These are phyloP conservation scores for Chiloscyllium plagiosum DNA, from an alignment of 2,113 vertebrate species.

Conservation along the genomic window DNA sequence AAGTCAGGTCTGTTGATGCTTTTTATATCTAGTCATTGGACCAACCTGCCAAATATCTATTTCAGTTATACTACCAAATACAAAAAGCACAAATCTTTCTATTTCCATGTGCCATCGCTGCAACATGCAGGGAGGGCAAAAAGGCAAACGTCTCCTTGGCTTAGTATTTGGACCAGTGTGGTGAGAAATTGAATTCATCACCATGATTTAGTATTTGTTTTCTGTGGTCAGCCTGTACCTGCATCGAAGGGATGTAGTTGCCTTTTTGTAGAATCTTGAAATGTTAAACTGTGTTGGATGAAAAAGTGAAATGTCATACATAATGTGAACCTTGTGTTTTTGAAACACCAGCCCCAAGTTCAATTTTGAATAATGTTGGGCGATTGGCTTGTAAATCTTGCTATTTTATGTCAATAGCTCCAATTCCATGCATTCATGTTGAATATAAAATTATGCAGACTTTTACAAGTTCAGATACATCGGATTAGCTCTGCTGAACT, in stretches of 20 bases:
- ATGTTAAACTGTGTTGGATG: neutral
- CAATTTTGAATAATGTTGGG: neutral
- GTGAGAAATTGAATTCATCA: neutral
- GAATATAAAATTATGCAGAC: neutral
- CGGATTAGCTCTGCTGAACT: neutral
- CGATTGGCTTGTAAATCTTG: neutral
- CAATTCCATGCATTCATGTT: neutral
- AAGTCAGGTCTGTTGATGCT: neutral
- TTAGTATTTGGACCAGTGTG: neutral
- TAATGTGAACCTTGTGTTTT: neutral
- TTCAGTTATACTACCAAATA: neutral
- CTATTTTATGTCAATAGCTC: neutral
- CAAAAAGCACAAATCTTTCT: neutral
- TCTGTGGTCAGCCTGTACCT: neutral
- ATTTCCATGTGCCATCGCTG: neutral
- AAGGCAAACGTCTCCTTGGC: neutral
- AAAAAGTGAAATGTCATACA: neutral
- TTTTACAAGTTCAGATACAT: neutral
- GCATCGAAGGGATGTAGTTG: neutral
- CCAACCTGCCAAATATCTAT: neutral
- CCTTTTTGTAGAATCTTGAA: neutral
- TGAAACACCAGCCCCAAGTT: neutral
- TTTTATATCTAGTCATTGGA: neutral
- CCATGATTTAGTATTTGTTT: neutral
- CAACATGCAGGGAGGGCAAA: neutral